Base-by-base conservation (phyloP, 2,888 invertebrate species). In the Omphaloscelis lunosa region DNA sequence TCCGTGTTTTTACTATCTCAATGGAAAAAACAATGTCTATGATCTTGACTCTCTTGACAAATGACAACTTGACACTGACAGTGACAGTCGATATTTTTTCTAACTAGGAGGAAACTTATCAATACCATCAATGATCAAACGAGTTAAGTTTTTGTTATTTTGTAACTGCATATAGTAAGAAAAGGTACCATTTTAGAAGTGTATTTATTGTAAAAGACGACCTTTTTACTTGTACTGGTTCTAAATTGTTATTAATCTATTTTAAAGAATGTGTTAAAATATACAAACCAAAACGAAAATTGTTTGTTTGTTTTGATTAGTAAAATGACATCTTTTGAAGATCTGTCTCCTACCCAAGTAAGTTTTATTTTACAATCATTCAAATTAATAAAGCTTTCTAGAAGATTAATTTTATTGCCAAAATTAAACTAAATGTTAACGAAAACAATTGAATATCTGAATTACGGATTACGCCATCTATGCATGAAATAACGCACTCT, bases 341-440 rank as follows among this genome's bases (percentile, higher is more conserved):
- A 87, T 75, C 86, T 95, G 80, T 88, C 94, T 39, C 81, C 88
- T 34, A 77, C 85, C 65, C 94, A 95, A 91, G 95, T 95, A 91
- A 86, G 86, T 84, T 76, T 62, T 48, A 12, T 48, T 74, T 65
- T 8, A 27, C 11, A 11, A 51, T 9, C 12, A 39, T 20, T 62
- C 17, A 56, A 58, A 48, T 62, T 2, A 34, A 53, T 29, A 17
- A n/a, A n/a, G n/a, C n/a, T 8, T 39, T 6, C 12, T n/a, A 0
- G 1, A 17, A 3, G 6, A 53, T 41, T 34, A 9, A 7, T 41
- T n/a, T n/a, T n/a, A n/a, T 27, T n/a, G 2, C 8, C 23, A 34
- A 66, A 53, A 23, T 39, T 34, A 39, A 39, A 39, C 8, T 2
- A n/a, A 6, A 9, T 20, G 0, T 0, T 27, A 41, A 51, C 0